Base-by-base conservation (phyloP, 2,888 invertebrate species). In the Aphidoletes aphidimyza region DNA sequence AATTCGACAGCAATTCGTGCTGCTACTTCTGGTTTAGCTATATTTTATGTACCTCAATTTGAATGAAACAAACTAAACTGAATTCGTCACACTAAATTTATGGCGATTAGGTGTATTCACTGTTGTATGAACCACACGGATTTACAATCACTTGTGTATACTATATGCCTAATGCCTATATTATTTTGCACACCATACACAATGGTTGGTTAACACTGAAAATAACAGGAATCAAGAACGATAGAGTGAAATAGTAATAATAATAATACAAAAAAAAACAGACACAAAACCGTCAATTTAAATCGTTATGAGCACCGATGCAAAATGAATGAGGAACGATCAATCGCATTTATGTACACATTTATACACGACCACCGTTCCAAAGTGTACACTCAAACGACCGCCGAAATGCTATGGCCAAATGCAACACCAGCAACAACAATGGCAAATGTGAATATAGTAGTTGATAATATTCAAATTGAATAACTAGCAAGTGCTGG, bases 391-490 rank as follows among this genome's bases (percentile, higher is more conserved):
- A 78, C 78, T 37, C 1, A 81, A 81, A 2, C 1, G 81, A 81
- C 37, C 36, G 26, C 36, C 81, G 37, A 81, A 81, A 81, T 37
- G 69, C n/a, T 22, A 81, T 5, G 37, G 14, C 9, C 78, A 78
- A 37, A 36, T 5, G 11, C 81, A 81, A 81, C 39, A 81, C 1
- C 81, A 37, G 11, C 81, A 36, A 81, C 11, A 81, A 37, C 37
- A 78, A 36, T 36, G 6, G 37, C 36, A 37, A n/a, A 37, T n/a
- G 17, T 5, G 37, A 37, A 37, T n/a, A 37, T 26, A 81, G 81
- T 22, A n/a, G 81, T 37, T 81, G 37, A 81, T 81, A 81, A 81
- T 81, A 81, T 81, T 81, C 81, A 81, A 81, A 81, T 37, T 37
- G 37, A 81, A 36, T 37, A 81, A 37, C 36, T 81, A 37, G 69